phyloP scores from a whole-genome alignment of 2,888 invertebrate species.

The Caenorhabditis sp. region DNA sequence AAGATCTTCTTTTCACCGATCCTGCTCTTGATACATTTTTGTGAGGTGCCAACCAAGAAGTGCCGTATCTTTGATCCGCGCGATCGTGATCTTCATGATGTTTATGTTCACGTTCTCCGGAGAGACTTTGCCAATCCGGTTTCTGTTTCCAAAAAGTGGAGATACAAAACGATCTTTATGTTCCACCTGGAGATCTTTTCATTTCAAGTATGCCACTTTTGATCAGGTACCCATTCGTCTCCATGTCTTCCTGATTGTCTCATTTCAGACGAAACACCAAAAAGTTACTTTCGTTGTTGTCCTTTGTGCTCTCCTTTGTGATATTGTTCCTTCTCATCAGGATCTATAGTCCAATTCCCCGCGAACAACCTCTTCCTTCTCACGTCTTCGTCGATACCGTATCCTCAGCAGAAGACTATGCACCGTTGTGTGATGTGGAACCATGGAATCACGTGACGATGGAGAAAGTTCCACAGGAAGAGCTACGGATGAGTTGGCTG shows the following conservation, averaged over 20 bases:
- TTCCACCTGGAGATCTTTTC: neutral
- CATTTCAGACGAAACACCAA: neutral
- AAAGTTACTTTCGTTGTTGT: neutral
- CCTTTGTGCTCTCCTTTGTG: neutral
- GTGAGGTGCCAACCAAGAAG: too few relatives aligned
- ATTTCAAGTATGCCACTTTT: neutral
- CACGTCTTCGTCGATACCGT: neutral
- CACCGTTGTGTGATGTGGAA: neutral
- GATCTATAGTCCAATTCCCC: neutral
- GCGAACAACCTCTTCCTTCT: neutral
- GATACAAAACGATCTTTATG: neutral
- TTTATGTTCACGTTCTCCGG: neutral
- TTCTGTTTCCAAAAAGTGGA: neutral
- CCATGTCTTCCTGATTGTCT: neutral
- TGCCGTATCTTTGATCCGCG: too few relatives aligned
- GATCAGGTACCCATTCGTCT: neutral
- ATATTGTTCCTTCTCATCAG: neutral
- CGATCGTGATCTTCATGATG: slow-evolving; percentile 1
- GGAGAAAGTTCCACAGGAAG: neutral
- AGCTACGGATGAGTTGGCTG: neutral
- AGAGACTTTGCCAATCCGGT: neutral
- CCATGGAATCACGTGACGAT: slow-evolving; percentile 4
- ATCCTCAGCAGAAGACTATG: neutral
- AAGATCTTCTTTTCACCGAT: too few relatives aligned
- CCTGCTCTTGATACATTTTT: too few relatives aligned